Percentiles rank a stretch among this genome's conserved stretches.
phyloP scores from a whole-genome alignment of 2,797 vertebrate species.

The Erithacus rubecula region DNA sequence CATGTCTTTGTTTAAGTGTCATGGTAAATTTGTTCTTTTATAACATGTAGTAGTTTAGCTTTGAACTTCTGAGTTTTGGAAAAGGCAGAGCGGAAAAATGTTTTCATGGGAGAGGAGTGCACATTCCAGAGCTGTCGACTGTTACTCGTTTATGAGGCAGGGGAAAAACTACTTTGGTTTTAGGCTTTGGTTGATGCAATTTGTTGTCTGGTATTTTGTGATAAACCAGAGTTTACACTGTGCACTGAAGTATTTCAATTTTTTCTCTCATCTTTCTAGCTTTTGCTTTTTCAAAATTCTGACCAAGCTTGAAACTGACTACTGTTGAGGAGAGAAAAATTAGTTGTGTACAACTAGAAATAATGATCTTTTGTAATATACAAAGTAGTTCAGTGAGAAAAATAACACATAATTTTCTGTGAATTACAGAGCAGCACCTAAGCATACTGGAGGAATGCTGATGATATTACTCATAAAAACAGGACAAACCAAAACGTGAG shows the following conservation, averaged over 20 bases:
- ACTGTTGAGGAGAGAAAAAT: neutral
- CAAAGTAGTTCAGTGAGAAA: neutral
- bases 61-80: constrained; percentile 77
- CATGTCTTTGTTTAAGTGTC: constrained; percentile 74
- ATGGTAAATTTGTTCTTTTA: constrained; percentile 75
- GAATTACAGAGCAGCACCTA: neutral
- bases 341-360: neutral
- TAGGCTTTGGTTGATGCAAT: constrained; percentile 29
- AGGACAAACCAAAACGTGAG: neutral
- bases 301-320: constrained; percentile 13
- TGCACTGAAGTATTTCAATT: constrained; percentile 4
- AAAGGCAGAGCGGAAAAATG: constrained; percentile 71
- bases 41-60: constrained; percentile 73
- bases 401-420: neutral
- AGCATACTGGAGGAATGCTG: neutral
- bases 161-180: neutral
- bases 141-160: constrained; percentile 35
- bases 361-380: neutral
- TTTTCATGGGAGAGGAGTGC: constrained; percentile 69
- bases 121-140: constrained; percentile 65
- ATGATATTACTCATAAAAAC: neutral
- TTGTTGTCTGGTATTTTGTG: constrained; percentile 43
- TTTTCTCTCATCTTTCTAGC: neutral
- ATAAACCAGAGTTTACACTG: constrained; percentile 38
- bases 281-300: neutral